Evolutionary conservation across 2,113 vertebrate species (phyloP), one percentile per base, ranked within the genome.

Genomic region (Gymnocephalus cernua): DNA sequence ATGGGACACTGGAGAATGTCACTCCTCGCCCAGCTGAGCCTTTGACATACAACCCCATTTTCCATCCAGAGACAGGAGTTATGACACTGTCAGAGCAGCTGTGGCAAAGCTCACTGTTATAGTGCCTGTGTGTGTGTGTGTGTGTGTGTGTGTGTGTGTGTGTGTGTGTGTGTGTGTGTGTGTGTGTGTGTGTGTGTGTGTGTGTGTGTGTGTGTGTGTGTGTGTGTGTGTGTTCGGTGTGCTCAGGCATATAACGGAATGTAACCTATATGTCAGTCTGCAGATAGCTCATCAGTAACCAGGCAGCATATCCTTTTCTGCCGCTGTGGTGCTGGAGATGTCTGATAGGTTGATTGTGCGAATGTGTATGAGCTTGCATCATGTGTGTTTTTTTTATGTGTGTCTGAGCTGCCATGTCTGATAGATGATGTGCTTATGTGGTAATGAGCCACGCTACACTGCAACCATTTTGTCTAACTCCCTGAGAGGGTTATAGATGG

Each of bases 221-320:
- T 25, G 53, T 67, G 44, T 66, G 41, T 61, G 73, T 62, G 53
- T 54, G 21, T 63, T 62, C 1, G 4, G 51, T 78, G 38, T 58
- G 51, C 14, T 4, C 16, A 4, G 25, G 48, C 64, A 59, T 83
- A 61, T 84, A 79, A 63, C 80, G 79, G 72, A 89, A 85, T 79
- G 12, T 67, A 85, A 85, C 85, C 74, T 80, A 84, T 79, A 76
- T 89, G 88, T 87, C 83, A 86, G 66, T 79, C 79, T 89, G 78
- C 89, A 91, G 85, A 88, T 82, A 84, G 86, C 89, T 93, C 77
- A 88, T 94, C 90, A 88, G 90, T 90, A 93, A 90, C 85, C 91
- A 89, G 74, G 74, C 74, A 89, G 88, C 86, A 85, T 59, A 77
- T 66, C 72, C 69, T 57, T 77, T 73, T 58, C 71, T 82, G 38